These are phyloP conservation scores for Neuroscelio doddi DNA, from an alignment of 2,888 invertebrate species.

Conservation along the genomic window DNA sequence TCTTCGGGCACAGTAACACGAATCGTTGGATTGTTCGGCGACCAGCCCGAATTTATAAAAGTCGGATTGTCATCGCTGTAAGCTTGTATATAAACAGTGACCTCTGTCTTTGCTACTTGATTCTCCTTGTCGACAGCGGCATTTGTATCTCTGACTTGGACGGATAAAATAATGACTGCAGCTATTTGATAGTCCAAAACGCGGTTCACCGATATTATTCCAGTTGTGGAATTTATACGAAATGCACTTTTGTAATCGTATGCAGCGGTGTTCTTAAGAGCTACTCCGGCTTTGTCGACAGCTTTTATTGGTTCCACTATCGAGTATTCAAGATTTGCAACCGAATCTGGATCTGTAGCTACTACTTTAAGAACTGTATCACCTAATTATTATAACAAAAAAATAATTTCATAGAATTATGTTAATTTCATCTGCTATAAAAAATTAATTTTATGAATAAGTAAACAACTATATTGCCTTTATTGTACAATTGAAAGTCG, in stretches of 20 bases:
- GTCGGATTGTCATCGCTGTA: slow-evolving; percentile 84
- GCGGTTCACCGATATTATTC: slow-evolving; percentile 80
- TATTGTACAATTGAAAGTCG: no score
- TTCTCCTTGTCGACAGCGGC: slow-evolving; percentile 79
- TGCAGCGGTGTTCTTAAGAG: slow-evolving; percentile 76
- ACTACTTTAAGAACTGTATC: slow-evolving; percentile 78
- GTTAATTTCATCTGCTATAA: no score
- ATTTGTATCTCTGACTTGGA: slow-evolving; percentile 81
- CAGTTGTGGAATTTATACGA: slow-evolving; percentile 80
- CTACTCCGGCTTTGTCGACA: slow-evolving; percentile 83
- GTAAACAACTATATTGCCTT: no score
- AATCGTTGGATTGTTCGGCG: slow-evolving; percentile 79
- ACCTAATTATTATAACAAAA: slow-evolving; percentile 54
- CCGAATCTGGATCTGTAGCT: slow-evolving; percentile 82
- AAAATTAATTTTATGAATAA: no score
- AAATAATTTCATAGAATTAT: no score
- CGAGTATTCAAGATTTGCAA: slow-evolving; percentile 80
- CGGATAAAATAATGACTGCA: slow-evolving; percentile 82
- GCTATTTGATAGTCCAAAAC: slow-evolving; percentile 82
- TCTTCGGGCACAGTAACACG: slow-evolving; percentile 82
- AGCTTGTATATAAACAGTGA: slow-evolving; percentile 85
- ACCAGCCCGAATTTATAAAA: slow-evolving; percentile 83
- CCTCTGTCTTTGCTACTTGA: slow-evolving; percentile 80
- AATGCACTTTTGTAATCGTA: slow-evolving; percentile 81
- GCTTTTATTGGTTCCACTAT: slow-evolving; percentile 81